Evolutionary conservation across 1,140 invertebrate species (phyloP), one percentile per base, ranked within the genome.

Genomic region (Augochlora pura): DNA sequence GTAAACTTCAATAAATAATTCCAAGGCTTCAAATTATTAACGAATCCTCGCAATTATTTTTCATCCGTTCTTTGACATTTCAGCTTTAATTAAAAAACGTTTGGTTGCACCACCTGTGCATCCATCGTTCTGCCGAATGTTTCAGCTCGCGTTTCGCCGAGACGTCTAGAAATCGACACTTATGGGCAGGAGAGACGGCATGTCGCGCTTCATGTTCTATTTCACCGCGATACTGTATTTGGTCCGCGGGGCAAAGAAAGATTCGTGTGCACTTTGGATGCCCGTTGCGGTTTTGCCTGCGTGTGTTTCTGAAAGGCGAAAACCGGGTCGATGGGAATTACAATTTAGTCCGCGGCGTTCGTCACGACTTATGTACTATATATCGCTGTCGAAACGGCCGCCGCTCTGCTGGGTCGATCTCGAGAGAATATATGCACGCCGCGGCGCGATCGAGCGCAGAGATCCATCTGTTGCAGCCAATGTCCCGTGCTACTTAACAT

Each of bases 151-250:
- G 32, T 32, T 4, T 1, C 32, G 32, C 32, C 1, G 32, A 32
- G 32, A 32, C 32, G 32, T 12, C 21, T 80, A 39, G 71, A 80
- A 75, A 80, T 79, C 77, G 69, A 73, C 77, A 65, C 69, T 79
- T 79, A 79, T 73, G 77, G 77, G 18, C 62, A 79, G 77, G 9
- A 49, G 9, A 49, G 62, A 16, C 52, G 62, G 77, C 25, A 63
- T 79, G 70, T 73, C 77, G 65, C 77, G 77, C 77, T 79, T 79
- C 77, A 79, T 79, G 77, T 79, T 79, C 77, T 79, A 79, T 79
- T 79, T 79, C 69, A 49, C 25, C 46, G 21, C 62, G 46, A 42
- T 52, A 59, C 75, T 77, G n/a, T 77, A 71, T 77, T 77, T 71
- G 75, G 75, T 23, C n/a, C 38, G 65, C 65, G 1, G 25, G 21